Percentiles rank a stretch among this genome's conserved stretches.
These are phyloP conservation scores for Epinephelus malabaricus DNA, from an alignment of 2,797 vertebrate genomes.

Conservation along the genomic window DNA sequence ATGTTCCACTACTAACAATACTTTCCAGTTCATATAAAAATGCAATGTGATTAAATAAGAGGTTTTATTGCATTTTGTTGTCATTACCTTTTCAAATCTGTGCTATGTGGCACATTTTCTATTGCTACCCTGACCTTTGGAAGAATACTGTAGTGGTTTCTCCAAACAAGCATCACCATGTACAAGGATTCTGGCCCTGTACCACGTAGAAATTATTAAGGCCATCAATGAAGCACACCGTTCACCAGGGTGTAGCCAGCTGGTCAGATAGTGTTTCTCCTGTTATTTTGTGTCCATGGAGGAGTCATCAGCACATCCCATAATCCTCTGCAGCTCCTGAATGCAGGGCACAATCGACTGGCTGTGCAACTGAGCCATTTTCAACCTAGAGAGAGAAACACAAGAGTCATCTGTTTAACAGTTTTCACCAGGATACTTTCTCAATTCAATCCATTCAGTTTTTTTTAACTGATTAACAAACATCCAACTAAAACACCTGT, in stretches of 20 bases:
- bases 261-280: neutral
- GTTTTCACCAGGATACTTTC: neutral
- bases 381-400: conserved; percentile 70
- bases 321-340: conserved; percentile 78
- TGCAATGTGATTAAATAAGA: conserved; percentile 15
- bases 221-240: neutral
- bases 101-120: conserved; percentile 2
- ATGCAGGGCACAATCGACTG: conserved; percentile 77
- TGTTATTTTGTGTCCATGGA: conserved; percentile 61
- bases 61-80: conserved; percentile 22
- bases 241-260: neutral
- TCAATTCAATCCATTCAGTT: neutral
- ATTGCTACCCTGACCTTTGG: conserved; percentile 26
- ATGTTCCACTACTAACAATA: neutral
- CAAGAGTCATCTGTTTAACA: neutral
- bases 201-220: conserved; percentile 7
- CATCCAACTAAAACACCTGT: neutral
- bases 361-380: conserved; percentile 77
- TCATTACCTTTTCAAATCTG: conserved; percentile 17
- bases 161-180: conserved; percentile 24
- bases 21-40: conserved; percentile 21
- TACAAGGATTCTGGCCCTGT: conserved; percentile 33
- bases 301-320: conserved; percentile 55
- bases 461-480: neutral
- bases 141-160: conserved; percentile 52